These are phyloP conservation scores for Probaryconus sp. DNA, from an alignment of 1,140 invertebrate genomes.

Conservation along the genomic window DNA sequence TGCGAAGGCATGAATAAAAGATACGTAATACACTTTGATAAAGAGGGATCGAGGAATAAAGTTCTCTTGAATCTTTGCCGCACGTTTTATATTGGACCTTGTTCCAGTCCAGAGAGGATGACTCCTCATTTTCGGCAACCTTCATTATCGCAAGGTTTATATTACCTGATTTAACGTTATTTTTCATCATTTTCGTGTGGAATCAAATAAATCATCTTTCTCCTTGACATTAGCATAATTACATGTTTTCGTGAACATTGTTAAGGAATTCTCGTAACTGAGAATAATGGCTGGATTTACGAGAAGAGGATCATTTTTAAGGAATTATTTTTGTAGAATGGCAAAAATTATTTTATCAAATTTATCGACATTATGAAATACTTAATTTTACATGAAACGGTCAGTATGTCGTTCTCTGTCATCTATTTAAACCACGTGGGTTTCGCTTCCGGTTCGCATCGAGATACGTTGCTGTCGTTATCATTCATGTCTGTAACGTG, in stretches of 20 bases:
- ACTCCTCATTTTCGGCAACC: not conserved
- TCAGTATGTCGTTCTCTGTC: slow-evolving; percentile 63
- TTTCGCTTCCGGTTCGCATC: slow-evolving; percentile 54
- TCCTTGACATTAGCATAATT: too few relatives aligned
- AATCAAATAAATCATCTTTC: not conserved
- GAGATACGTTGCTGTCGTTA: slow-evolving; percentile 50
- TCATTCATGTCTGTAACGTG: slow-evolving; percentile 34
- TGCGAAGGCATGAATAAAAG: slow-evolving; percentile 50
- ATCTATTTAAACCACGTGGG: slow-evolving; percentile 59
- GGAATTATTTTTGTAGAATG: too few relatives aligned
- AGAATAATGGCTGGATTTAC: too few relatives aligned
- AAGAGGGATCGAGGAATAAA: not conserved
- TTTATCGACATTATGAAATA: too few relatives aligned
- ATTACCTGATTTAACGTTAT: not conserved
- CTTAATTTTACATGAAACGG: too few relatives aligned
- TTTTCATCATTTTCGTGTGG: not conserved
- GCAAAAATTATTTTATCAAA: too few relatives aligned
- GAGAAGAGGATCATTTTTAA: too few relatives aligned
- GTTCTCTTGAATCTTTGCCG: slow-evolving; percentile 13
- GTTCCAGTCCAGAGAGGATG: slow-evolving; percentile 1
- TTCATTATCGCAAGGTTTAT: not conserved
- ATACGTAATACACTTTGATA: slow-evolving; percentile 17
- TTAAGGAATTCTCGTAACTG: too few relatives aligned
- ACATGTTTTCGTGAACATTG: too few relatives aligned
- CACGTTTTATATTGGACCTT: slow-evolving; percentile 41